Evolutionary conservation across 92 coral and sea anemone genomes (phyloP).

Genomic region (Bergia puertoricense): DNA sequence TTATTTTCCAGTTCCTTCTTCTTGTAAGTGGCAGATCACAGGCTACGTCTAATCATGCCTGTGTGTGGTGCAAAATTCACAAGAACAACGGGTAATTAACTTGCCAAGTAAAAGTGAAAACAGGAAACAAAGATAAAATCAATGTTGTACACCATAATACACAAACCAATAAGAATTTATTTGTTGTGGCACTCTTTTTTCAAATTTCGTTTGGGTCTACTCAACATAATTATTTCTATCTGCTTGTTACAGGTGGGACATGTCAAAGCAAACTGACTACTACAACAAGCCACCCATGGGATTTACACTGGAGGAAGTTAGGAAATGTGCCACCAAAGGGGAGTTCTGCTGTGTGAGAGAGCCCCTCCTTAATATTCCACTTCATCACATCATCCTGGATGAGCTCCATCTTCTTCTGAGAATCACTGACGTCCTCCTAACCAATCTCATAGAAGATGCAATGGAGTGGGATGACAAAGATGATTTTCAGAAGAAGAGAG

Average conservation of each 20-base stretch:
- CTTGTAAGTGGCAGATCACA: constrained; percentile 53
- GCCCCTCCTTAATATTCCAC: constrained; percentile 59
- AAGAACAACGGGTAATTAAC: constrained; percentile 38
- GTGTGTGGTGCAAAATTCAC: constrained; percentile 55
- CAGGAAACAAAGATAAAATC: not conserved
- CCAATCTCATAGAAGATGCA: constrained; percentile 58
- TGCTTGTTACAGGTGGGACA: constrained; percentile 47
- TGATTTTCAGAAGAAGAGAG: constrained; percentile 60
- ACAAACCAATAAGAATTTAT: constrained; percentile 1
- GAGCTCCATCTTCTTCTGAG: constrained; percentile 54
- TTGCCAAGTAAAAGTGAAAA: not conserved
- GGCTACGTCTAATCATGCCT: constrained; percentile 56
- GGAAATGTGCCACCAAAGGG: constrained; percentile 9
- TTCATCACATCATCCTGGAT: constrained; percentile 54
- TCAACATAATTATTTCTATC: not conserved
- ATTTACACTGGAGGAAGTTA: constrained; percentile 47
- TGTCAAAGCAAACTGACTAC: constrained; percentile 39
- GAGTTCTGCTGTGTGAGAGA: constrained; percentile 52
- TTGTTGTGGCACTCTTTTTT: not conserved
- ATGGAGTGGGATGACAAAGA: constrained; percentile 69
- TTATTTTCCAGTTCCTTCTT: constrained; percentile 50
- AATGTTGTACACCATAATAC: not conserved
- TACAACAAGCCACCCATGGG: constrained; percentile 45
- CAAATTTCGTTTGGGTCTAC: not conserved
- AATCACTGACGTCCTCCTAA: constrained; percentile 53